Evolutionary conservation across 2,797 vertebrate genomes (phyloP), one percentile per base, ranked within the genome.

Genomic region (Sorex maritimensis): DNA sequence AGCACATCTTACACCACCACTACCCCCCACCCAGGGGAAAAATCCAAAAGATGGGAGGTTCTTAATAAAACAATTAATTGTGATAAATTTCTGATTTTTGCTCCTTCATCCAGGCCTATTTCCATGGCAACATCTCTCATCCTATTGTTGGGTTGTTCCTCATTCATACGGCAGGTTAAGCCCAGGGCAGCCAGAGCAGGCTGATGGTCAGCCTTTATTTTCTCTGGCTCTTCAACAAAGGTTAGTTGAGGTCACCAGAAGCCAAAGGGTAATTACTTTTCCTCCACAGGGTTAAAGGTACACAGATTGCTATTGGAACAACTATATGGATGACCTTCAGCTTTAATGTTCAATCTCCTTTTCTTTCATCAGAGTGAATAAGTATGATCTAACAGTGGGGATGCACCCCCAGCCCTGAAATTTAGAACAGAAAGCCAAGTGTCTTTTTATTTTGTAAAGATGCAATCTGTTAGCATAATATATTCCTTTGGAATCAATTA

Each of bases 231-330:
- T 98, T 98, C 98, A 97, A 81, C 97, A 98, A 98, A 99, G 99
- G 98, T 99, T 99, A 98, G 98, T 95, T 96, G 94, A 97, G 98
- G 99, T 99, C 99, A 99, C 90, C 96, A 96, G 96, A 97, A 98
- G 98, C 93, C 98, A 98, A 98, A 99, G 98, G 98, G 98, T 99
- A 99, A 99, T 99, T 99, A 99, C 98, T 99, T 99, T 99, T 99
- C 98, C 98, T 98, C 97, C 98, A 97, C 98, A 90, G 98, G 98
- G 98, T 99, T 99, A 98, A 98, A 99, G 98, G 99, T 98, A 98
- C 98, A 98, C 97, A 98, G 98, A 98, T 98, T 98, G 98, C 98
- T 98, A 98, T 97, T 98, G 98, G 98, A 97, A 98, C 97, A 98
- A 98, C 97, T 97, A 96, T 97, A 96, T 97, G 95, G 97, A 97